A percentile compares a stretch with the other conserved stretches of the same genome.
phyloP scores from a whole-genome alignment of 2,797 vertebrate genomes.

The Serranus cabrilla region DNA sequence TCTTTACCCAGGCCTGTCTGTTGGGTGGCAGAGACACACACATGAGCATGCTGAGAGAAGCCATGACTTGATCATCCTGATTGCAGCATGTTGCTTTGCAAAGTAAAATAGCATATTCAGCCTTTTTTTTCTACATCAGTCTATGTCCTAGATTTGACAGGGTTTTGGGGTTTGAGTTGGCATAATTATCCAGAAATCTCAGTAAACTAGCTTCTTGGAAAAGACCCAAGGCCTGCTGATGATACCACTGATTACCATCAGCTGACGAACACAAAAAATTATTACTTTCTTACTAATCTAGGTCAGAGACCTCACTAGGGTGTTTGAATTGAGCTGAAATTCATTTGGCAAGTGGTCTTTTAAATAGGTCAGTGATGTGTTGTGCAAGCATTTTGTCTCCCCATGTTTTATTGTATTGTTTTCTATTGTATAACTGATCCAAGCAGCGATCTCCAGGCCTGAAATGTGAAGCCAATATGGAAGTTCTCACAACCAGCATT shows the following conservation, averaged over 20 bases:
- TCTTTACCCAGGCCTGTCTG: slow-evolving; percentile 45
- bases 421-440: not conserved
- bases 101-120: slow-evolving; percentile 9
- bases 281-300: slow-evolving; percentile 15
- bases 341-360: not conserved
- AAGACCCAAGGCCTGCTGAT: slow-evolving; percentile 1
- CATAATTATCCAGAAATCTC: slow-evolving; percentile 20
- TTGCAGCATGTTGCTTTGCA: not conserved
- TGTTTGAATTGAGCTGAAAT: not conserved
- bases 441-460: no score
- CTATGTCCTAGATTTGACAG: slow-evolving; percentile 8
- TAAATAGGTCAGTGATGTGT: not conserved
- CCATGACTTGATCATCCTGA: not conserved
- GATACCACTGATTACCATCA: slow-evolving; percentile 15
- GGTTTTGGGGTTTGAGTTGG: slow-evolving; percentile 8
- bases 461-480: no score
- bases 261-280: not conserved
- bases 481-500: no score
- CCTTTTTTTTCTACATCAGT: not conserved
- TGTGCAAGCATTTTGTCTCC: not conserved
- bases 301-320: slow-evolving; percentile 13
- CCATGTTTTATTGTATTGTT: not conserved
- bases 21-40: slow-evolving; percentile 8
- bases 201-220: slow-evolving; percentile 18
- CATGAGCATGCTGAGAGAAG: not conserved